Base-by-base conservation (phyloP, 2,888 invertebrate species). In the Rhingia rostrata region DNA sequence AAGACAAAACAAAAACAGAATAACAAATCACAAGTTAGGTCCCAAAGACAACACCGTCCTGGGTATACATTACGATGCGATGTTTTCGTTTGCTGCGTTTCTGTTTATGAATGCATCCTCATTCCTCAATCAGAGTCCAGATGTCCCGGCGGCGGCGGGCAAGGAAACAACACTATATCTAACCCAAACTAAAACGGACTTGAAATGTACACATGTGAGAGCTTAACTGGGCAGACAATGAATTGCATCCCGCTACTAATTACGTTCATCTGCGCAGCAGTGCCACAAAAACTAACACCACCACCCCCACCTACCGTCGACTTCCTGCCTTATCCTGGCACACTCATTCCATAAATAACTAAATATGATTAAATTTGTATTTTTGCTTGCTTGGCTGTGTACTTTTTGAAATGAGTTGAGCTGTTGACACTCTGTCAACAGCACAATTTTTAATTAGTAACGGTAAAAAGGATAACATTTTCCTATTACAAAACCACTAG, bases 351-450 rank as follows among this genome's bases (percentile, higher is more conserved):
- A 70, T 82, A 70, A 82, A 77, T 82, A 82, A 82, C 70, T 77
- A 77, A 82, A 82, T 73, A 83, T 75, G 80, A 80, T 80, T 80
- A 80, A 69, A 74, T 72, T 72, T 72, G 69, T 69, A 58, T 69
- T 69, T 79, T 79, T 63, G 66, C 67, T 79, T 64, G 51, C 51
- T 60, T 66, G 58, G n/a, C 33, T 64, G n/a, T 6, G 51, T 33
- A n/a, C 49, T 80, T 45, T 63, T 74, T 63, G 80, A 74, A 80
- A 80, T 80, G 79, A 72, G 51, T 61, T 83, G 78, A 61, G 83
- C 60, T 84, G 84, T 79, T 84, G 84, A 84, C 84, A 84, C 64
- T 66, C 64, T 84, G 84, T 84, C 84, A 84, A 79, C 84, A 84
- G 74, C 84, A 63, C 79, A 79, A 84, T 49, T 78, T 82, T 82